Conservation (phyloP, 2,113 vertebrate genomes). For the Myodes glareolus region DNA sequence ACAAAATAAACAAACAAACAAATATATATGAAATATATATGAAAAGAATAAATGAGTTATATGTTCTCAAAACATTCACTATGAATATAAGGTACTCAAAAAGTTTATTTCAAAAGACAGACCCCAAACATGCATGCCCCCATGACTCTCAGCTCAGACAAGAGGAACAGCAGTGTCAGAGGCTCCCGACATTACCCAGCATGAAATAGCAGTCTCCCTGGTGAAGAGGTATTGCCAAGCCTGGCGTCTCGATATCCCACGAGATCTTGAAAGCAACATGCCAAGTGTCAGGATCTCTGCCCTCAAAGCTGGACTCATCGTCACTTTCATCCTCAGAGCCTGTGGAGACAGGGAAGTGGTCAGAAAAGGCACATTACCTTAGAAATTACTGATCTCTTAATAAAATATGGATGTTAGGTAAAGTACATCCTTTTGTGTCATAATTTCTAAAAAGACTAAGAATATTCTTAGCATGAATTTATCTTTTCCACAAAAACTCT, state of each 20-base stretch:
- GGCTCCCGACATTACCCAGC: constrained; percentile 86
- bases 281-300: constrained; percentile 91
- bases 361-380: background rate
- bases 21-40: background rate
- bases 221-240: constrained; percentile 94
- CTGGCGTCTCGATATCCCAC: constrained; percentile 97
- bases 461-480: background rate
- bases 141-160: background rate
- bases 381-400: constrained; percentile 30
- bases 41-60: background rate
- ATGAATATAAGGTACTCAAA: background rate
- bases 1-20: background rate
- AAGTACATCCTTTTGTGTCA: background rate
- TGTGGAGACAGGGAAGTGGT: constrained; percentile 65
- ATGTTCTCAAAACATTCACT: background rate
- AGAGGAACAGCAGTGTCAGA: background rate
- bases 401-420: background rate
- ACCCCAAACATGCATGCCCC: background rate
- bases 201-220: constrained; percentile 96
- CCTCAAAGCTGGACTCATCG: constrained; percentile 83
- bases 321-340: constrained; percentile 69
- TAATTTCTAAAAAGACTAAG: background rate
- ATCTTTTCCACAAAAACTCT: background rate
- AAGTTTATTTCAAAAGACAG: constrained; percentile 31
- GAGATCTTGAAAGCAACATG: constrained; percentile 96